Evolutionary conservation across 2,888 invertebrate genomes (phyloP).

Genomic region (Nephrotoma guestfalica): DNA sequence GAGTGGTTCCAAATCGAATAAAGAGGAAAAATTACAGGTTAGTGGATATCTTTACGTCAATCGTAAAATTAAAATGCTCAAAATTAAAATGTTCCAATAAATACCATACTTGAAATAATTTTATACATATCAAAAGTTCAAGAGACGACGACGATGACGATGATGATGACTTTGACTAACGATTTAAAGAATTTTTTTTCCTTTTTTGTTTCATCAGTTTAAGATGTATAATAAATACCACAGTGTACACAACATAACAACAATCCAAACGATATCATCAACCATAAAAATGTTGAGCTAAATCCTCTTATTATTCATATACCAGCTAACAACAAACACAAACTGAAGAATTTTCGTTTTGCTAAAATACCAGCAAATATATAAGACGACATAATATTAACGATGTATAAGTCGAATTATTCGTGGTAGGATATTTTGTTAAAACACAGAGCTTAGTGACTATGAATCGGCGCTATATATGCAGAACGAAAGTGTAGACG

Average conservation of each 20-base stretch:
- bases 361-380: neutral
- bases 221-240: neutral
- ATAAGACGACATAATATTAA: neutral
- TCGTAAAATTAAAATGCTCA: too few relatives aligned
- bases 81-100: too few relatives aligned
- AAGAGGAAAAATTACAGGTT: conserved; percentile 17
- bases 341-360: neutral
- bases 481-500: too few relatives aligned
- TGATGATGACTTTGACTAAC: neutral
- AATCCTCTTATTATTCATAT: neutral
- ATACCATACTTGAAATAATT: neutral
- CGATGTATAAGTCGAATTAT: neutral
- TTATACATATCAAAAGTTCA: neutral
- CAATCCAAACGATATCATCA: neutral
- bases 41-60: neutral
- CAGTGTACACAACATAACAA: neutral
- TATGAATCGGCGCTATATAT: neutral
- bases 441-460: neutral
- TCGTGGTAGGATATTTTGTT: neutral
- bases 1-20: conserved; percentile 10
- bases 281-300: neutral
- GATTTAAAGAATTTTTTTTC: neutral
- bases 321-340: neutral
- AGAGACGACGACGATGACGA: neutral
- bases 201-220: neutral